Conservation (phyloP, 2,113 vertebrate species). For the Oncorhynchus kisutch region DNA sequence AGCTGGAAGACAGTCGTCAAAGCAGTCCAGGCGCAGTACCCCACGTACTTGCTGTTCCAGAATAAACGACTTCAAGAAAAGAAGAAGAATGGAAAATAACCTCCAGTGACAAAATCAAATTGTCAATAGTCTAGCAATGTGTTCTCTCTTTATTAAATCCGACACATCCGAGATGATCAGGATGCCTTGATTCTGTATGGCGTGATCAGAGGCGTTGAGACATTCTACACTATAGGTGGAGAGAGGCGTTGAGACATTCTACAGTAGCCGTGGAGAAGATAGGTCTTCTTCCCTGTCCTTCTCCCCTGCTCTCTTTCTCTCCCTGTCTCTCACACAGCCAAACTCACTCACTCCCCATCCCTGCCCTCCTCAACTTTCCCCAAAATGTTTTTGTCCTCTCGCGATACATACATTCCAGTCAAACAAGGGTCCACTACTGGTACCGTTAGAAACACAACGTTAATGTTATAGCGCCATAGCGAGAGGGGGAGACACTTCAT, state of each 20-base stretch:
- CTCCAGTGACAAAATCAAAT: conserved; percentile 32
- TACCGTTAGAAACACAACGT: neutral
- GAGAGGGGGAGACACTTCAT: neutral
- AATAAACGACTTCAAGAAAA: conserved; percentile 34
- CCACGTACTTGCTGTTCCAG: conserved; percentile 39
- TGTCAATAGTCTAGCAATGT: conserved; percentile 58
- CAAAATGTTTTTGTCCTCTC: conserved; percentile 58
- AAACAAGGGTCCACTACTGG: conserved; percentile 23
- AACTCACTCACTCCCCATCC: conserved; percentile 63
- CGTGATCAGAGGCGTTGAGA: conserved; percentile 60
- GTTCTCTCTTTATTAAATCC: conserved; percentile 37
- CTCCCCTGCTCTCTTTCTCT: conserved; percentile 44
- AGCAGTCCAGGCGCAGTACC: conserved; percentile 50
- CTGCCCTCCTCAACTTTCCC: conserved; percentile 59
- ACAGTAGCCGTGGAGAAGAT: conserved; percentile 59
- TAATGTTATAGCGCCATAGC: neutral
- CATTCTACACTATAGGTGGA: conserved; percentile 64
- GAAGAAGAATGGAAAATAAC: conserved; percentile 27
- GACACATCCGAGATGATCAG: conserved; percentile 52
- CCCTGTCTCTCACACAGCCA: conserved; percentile 32
- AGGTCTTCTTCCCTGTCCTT: conserved; percentile 19
- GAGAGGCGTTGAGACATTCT: conserved; percentile 65
- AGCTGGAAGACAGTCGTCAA: conserved; percentile 62
- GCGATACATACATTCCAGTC: conserved; percentile 63
- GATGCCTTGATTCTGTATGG: conserved; percentile 46